Evolutionary conservation across 2,113 vertebrate species (phyloP).

Genomic region (Rhinolophus sinicus): DNA sequence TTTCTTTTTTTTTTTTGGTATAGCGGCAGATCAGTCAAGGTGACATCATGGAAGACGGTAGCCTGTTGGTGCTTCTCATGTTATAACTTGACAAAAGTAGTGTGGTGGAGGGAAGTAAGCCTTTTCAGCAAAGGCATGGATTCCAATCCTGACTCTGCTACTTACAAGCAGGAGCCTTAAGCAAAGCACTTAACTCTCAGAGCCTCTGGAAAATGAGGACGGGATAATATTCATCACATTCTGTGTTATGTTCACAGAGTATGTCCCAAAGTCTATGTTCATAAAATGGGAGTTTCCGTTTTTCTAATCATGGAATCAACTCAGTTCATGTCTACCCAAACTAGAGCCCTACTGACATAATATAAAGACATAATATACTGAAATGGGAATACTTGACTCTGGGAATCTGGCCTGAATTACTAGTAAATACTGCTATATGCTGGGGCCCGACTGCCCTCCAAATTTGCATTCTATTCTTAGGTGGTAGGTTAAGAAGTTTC

Average conservation of each 20-base stretch:
- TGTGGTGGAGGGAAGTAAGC: background rate
- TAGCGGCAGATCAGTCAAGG: background rate
- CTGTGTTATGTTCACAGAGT: background rate
- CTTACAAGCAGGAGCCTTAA: background rate
- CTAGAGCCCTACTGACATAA: background rate
- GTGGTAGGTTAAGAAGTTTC: background rate
- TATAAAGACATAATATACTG: background rate
- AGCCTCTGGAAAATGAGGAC: background rate
- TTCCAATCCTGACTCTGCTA: background rate
- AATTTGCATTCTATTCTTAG: background rate
- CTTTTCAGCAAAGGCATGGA: background rate
- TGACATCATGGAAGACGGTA: background rate
- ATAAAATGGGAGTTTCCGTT: background rate
- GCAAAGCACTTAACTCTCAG: background rate
- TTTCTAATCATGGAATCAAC: background rate
- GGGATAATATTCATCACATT: background rate
- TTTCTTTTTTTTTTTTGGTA: background rate
- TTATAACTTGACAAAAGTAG: background rate
- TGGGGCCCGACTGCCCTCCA: background rate
- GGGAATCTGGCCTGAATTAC: background rate
- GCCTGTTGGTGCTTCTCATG: background rate
- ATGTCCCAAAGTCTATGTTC: rapidly evolving
- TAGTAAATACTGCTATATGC: background rate
- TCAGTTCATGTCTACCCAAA: background rate
- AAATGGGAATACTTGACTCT: background rate